Conservation (phyloP, 2,888 invertebrate genomes). For the Drosophila crucigera region DNA sequence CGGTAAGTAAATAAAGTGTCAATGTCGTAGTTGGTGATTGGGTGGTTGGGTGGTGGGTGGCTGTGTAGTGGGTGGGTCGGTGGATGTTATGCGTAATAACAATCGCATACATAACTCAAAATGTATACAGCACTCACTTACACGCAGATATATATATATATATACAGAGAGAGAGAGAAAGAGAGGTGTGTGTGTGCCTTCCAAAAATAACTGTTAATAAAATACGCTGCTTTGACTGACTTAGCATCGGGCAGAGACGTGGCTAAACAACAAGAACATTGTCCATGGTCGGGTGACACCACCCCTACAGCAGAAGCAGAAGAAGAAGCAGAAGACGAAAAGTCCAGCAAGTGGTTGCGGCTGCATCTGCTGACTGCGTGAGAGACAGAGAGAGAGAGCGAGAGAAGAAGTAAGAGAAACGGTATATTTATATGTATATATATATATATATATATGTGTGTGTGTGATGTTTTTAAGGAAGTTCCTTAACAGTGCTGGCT, state of each 20-base stretch:
- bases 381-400: slow-evolving; percentile 16
- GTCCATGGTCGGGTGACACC: slow-evolving; percentile 65
- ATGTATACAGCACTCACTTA: slow-evolving; percentile 30
- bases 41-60: not conserved
- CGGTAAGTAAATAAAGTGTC: slow-evolving; percentile 68
- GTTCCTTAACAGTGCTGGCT: slow-evolving; percentile 19
- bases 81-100: slow-evolving; percentile 30
- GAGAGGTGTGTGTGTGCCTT: slow-evolving; percentile 31
- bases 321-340: slow-evolving; percentile 17
- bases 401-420: slow-evolving; percentile 1
- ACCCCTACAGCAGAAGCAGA: slow-evolving; percentile 3
- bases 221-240: slow-evolving; percentile 21
- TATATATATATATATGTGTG: not conserved
- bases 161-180: not conserved
- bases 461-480: slow-evolving; percentile 22
- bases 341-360: slow-evolving; percentile 54
- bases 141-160: slow-evolving; percentile 5
- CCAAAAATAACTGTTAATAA: slow-evolving; percentile 76
- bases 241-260: slow-evolving; percentile 19
- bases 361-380: slow-evolving; percentile 20
- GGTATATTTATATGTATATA: not conserved
- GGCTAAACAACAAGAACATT: slow-evolving; percentile 61
- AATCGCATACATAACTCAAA: slow-evolving; percentile 49
- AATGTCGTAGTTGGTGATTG: not conserved
- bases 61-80: not conserved